These are phyloP conservation scores for Drosophila punjabiensis DNA, from an alignment of 1,140 invertebrate genomes.

Conservation along the genomic window DNA sequence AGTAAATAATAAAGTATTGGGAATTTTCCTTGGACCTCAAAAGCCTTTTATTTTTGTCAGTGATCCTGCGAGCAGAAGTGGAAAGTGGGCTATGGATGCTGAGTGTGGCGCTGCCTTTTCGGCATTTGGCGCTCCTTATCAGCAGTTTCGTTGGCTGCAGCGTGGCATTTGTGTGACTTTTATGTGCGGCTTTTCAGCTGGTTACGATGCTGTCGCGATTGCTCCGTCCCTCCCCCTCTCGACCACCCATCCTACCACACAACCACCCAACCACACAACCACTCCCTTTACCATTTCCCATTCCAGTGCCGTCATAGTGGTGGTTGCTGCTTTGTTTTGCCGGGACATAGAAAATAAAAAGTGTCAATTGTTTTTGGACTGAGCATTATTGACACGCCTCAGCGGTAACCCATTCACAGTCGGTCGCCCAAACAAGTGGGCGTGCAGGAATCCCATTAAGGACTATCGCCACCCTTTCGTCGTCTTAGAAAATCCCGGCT, in stretches of 20 bases:
- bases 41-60: slow-evolving; percentile 7
- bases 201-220: slow-evolving; percentile 76
- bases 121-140: slow-evolving; percentile 68
- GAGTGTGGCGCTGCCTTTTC: slow-evolving; percentile 21
- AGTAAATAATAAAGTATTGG: background rate
- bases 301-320: slow-evolving; percentile 8
- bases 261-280: background rate
- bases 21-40: background rate
- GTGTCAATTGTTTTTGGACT: slow-evolving; percentile 68
- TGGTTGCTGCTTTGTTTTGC: slow-evolving; percentile 65
- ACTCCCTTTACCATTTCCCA: background rate
- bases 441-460: slow-evolving; percentile 83
- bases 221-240: slow-evolving; percentile 10
- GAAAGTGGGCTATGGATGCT: slow-evolving; percentile 3
- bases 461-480: slow-evolving; percentile 35
- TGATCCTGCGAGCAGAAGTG: slow-evolving; percentile 20
- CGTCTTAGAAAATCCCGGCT: slow-evolving; percentile 31
- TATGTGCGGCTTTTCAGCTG: slow-evolving; percentile 80
- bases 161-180: slow-evolving; percentile 80
- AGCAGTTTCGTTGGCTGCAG: slow-evolving; percentile 76
- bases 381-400: slow-evolving; percentile 65
- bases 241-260: slow-evolving; percentile 3
- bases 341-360: slow-evolving; percentile 45
- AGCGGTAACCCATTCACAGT: slow-evolving; percentile 70
- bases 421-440: slow-evolving; percentile 82